Evolutionary conservation across 2,888 invertebrate species (phyloP).

Genomic region (Ditylenchus weischeri): DNA sequence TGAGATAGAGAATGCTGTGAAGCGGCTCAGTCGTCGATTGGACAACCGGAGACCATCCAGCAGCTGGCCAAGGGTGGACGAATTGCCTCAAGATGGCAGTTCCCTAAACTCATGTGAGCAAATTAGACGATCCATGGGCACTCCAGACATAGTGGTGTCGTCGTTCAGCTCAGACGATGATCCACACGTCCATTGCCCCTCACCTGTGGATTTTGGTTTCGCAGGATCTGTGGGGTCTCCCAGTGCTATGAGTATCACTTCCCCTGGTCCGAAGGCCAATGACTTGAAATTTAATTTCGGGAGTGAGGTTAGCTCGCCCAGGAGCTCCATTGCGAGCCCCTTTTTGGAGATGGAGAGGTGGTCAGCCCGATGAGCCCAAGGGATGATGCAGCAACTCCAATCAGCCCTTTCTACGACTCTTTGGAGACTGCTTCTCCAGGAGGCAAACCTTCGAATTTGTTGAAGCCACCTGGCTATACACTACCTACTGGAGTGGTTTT

Average conservation of each 20-base stretch:
- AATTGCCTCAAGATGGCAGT: neutral
- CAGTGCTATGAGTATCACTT: neutral
- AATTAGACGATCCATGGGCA: constrained; percentile 34
- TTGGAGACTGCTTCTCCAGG: constrained; percentile 5
- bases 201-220: neutral
- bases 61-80: neutral
- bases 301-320: constrained; percentile 7
- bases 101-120: constrained; percentile 27
- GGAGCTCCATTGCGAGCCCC: neutral
- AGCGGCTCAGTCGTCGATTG: constrained; percentile 48
- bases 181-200: neutral
- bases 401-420: neutral
- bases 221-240: constrained; percentile 5
- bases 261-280: too few species aligned
- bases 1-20: constrained; percentile 55
- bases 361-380: neutral
- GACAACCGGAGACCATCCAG: constrained; percentile 32
- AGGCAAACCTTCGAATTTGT: constrained; percentile 33
- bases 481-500: constrained; percentile 8
- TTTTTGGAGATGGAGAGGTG: neutral
- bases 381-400: neutral
- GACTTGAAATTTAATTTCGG: neutral
- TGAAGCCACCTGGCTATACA: constrained; percentile 36
- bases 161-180: constrained; percentile 54
- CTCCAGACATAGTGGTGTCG: constrained; percentile 53